phyloP scores from a whole-genome alignment of 2,888 invertebrate species.

The Epirrhoe tristata region DNA sequence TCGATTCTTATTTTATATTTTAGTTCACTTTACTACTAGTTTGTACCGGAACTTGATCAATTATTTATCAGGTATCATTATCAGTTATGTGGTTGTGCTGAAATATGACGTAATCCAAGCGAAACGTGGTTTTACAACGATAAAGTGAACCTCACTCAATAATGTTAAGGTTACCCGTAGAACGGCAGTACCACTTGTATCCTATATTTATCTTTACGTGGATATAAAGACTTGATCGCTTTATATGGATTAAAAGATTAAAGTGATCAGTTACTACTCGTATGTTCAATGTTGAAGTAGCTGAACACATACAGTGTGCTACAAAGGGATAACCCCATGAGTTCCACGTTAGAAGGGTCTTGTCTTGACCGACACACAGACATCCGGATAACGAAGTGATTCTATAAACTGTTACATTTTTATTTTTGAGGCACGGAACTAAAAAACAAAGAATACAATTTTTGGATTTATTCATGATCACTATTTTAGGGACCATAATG shows the following conservation, averaged over 20 bases:
- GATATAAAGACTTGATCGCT: slow-evolving; percentile 8
- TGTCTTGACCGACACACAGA: too few relatives aligned
- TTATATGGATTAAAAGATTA: background rate
- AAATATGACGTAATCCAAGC: slow-evolving; percentile 28
- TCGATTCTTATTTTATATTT: background rate
- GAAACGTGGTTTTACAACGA: slow-evolving; percentile 28
- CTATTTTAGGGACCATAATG: too few relatives aligned
- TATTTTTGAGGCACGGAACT: too few relatives aligned
- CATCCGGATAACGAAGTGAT: too few relatives aligned
- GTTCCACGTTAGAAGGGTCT: too few relatives aligned
- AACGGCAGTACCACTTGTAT: slow-evolving; percentile 8
- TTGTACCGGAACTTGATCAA: slow-evolving; percentile 26
- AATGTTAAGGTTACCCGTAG: slow-evolving; percentile 26
- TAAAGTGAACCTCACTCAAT: slow-evolving; percentile 32
- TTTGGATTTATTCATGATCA: too few relatives aligned
- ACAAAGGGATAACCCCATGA: background rate
- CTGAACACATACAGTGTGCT: background rate
- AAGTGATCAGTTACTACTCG: background rate
- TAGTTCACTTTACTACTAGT: background rate
- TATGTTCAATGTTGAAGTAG: background rate
- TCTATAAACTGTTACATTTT: too few relatives aligned
- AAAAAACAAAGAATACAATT: too few relatives aligned
- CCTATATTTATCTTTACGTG: slow-evolving; percentile 7
- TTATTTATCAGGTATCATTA: slow-evolving; percentile 27
- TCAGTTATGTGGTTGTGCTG: slow-evolving; percentile 23